phyloP scores from a whole-genome alignment of 1,140 invertebrate species.

The Chrysomallon squamiferum region DNA sequence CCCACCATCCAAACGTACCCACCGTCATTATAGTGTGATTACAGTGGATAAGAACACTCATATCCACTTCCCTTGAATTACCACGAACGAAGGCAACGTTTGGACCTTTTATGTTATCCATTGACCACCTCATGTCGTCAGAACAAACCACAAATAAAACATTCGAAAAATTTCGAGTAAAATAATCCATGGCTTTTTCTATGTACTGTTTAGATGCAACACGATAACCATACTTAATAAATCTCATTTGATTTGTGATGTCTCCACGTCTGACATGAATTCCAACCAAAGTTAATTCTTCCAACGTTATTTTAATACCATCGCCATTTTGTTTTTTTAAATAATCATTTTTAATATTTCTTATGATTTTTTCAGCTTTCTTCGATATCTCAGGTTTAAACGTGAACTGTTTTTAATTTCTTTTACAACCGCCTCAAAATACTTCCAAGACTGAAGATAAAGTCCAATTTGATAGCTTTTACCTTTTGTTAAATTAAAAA shows the following conservation, averaged over 20 bases:
- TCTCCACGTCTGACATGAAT: conserved; percentile 22
- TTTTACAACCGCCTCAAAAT: conserved; percentile 14
- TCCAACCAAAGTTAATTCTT: conserved; percentile 7
- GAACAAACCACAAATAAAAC: conserved; percentile 34
- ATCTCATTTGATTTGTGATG: background rate
- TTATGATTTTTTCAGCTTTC: background rate
- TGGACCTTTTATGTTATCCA: background rate
- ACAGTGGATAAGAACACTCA: conserved; percentile 43
- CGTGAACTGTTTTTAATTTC: conserved; percentile 7
- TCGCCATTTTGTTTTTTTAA: background rate
- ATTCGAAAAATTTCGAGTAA: conserved; percentile 8
- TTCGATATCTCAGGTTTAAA: background rate
- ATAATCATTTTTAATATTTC: background rate
- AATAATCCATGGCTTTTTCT: conserved; percentile 16
- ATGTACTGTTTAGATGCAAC: conserved; percentile 17
- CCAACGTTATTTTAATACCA: background rate
- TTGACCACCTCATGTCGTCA: conserved; percentile 34
- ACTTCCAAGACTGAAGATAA: conserved; percentile 28
- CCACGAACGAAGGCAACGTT: conserved; percentile 18
- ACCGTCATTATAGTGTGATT: conserved; percentile 50
- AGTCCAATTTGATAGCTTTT: background rate
- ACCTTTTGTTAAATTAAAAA: background rate
- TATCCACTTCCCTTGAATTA: conserved; percentile 25
- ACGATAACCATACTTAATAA: background rate
- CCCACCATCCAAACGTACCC: conserved; percentile 57